phyloP scores from a whole-genome alignment of 2,797 vertebrate species.

The Onychomys arenicola region DNA sequence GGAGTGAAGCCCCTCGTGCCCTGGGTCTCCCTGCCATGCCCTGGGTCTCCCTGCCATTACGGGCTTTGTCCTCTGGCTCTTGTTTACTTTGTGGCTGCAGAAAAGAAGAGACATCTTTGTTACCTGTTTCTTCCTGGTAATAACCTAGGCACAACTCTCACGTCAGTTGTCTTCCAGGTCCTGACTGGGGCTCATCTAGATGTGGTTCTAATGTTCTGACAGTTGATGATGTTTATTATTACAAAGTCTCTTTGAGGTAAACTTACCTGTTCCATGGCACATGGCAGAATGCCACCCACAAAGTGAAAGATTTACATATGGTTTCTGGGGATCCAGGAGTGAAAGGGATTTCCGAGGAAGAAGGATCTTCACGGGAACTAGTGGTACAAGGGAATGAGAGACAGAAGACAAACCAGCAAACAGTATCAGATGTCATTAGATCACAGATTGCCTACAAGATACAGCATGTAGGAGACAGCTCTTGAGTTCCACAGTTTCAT shows the following conservation, averaged over 20 bases:
- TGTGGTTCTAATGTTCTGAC: background rate
- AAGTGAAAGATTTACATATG: constrained; percentile 33
- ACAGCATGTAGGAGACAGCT: no score
- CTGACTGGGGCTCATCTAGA: background rate
- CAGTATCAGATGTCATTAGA: background rate
- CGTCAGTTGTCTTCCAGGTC: background rate
- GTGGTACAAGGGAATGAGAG: background rate
- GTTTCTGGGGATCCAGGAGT: constrained; percentile 1
- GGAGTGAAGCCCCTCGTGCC: background rate
- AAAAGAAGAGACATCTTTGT: background rate
- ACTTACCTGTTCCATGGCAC: background rate
- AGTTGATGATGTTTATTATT: constrained; percentile 4
- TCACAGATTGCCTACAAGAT: background rate
- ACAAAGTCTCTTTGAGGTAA: background rate
- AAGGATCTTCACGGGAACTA: constrained; percentile 14
- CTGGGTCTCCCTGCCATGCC: no score
- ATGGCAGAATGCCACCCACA: background rate
- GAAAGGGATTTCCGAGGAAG: constrained; percentile 14
- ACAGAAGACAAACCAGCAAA: background rate
- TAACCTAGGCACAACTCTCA: background rate
- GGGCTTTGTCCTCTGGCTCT: background rate
- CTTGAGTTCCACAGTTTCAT: background rate
- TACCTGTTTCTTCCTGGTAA: background rate
- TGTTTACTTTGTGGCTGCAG: background rate
- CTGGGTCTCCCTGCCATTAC: background rate